Evolutionary conservation across 1,140 invertebrate genomes (phyloP).

Genomic region (Thaumetopoea pityocampa): DNA sequence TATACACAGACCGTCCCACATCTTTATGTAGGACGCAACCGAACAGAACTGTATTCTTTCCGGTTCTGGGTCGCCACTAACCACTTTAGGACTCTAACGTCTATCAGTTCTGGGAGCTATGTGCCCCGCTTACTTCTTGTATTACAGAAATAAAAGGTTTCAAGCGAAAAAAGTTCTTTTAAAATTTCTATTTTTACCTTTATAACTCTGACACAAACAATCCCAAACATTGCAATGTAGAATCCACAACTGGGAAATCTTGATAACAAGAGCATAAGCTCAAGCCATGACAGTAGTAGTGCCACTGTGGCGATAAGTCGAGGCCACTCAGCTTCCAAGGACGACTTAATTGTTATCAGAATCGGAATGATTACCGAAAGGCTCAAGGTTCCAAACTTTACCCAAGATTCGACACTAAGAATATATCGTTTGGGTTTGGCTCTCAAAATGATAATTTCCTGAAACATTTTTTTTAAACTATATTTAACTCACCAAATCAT

Average conservation of each 20-base stretch:
- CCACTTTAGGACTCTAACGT: too few species aligned
- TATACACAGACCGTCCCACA: too few species aligned
- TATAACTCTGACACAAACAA: slow-evolving; percentile 68
- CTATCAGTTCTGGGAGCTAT: too few species aligned
- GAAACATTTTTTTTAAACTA: slow-evolving; percentile 36
- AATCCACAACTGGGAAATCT: slow-evolving; percentile 75
- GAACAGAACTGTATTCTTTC: too few species aligned
- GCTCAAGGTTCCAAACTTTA: slow-evolving; percentile 58
- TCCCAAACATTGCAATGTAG: slow-evolving; percentile 75
- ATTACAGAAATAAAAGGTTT: too few species aligned
- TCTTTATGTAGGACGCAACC: too few species aligned
- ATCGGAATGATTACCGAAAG: slow-evolving; percentile 45
- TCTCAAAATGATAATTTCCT: slow-evolving; percentile 70
- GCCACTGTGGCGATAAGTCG: slow-evolving; percentile 72
- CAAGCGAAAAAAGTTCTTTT: not conserved
- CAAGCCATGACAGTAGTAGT: slow-evolving; percentile 73
- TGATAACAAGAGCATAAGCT: slow-evolving; percentile 75
- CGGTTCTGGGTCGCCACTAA: too few species aligned
- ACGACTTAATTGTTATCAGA: slow-evolving; percentile 26
- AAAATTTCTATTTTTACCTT: slow-evolving; percentile 50
- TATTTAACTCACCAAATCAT: not conserved
- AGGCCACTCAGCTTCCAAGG: slow-evolving; percentile 51
- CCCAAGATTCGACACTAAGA: slow-evolving; percentile 66
- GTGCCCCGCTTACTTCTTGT: too few species aligned
- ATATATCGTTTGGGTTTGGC: slow-evolving; percentile 62